A percentile compares a stretch with the other conserved stretches of the same genome.
Conservation (phyloP, 2,797 vertebrate genomes). For the Orestias chungarensis region DNA sequence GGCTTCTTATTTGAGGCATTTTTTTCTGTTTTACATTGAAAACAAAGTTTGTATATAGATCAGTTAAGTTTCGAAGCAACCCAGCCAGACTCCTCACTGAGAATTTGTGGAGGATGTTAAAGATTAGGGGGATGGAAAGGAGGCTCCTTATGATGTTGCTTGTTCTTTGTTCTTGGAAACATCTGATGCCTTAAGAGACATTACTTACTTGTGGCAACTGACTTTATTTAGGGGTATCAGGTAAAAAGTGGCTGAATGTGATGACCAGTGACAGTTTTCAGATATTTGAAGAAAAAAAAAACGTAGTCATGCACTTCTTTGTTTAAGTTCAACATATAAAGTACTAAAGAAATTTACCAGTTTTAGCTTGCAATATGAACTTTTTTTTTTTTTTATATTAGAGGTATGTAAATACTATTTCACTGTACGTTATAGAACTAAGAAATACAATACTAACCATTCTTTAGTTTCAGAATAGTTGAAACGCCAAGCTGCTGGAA, state of each 20-base stretch:
- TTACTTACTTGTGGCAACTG: background rate
- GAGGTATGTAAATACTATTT: background rate
- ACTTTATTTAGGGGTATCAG: background rate
- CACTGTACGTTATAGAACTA: background rate
- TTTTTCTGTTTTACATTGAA: background rate
- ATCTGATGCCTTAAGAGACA: background rate
- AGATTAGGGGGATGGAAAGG: background rate
- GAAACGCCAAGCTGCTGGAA: constrained; percentile 66
- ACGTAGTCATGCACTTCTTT: background rate
- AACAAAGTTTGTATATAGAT: background rate
- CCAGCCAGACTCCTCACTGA: too few relatives aligned
- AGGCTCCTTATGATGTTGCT: background rate
- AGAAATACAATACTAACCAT: constrained; percentile 48
- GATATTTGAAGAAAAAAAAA: background rate
- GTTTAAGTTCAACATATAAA: background rate
- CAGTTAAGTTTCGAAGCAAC: too few relatives aligned
- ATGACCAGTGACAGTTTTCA: background rate
- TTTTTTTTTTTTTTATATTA: too few relatives aligned
- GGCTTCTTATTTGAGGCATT: background rate
- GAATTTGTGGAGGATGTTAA: background rate
- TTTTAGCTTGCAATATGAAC: background rate
- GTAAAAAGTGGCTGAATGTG: background rate
- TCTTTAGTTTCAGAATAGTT: constrained; percentile 57
- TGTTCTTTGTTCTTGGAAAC: background rate
- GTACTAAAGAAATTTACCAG: background rate